phyloP scores from a whole-genome alignment of 2,888 invertebrate genomes.

The Prosapia bicincta region DNA sequence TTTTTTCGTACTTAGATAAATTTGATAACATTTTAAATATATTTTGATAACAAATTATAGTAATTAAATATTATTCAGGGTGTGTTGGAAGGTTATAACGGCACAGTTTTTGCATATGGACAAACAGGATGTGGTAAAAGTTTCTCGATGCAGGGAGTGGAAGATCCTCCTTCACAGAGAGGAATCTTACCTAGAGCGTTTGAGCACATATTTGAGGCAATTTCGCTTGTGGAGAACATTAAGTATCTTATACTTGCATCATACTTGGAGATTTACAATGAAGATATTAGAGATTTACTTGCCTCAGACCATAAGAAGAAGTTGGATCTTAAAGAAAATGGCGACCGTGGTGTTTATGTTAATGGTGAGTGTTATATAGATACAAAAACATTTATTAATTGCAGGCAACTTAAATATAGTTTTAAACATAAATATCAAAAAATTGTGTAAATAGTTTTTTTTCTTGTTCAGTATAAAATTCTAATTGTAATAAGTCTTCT shows the following conservation, averaged over 20 bases:
- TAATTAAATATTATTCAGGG: too few relatives aligned
- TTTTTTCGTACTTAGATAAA: too few relatives aligned
- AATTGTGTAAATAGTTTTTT: too few relatives aligned
- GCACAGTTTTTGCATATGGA: slow-evolving; percentile 90
- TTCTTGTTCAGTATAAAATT: too few relatives aligned
- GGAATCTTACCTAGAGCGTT: slow-evolving; percentile 76
- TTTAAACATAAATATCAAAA: too few relatives aligned
- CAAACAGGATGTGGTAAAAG: slow-evolving; percentile 92
- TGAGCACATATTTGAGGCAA: slow-evolving; percentile 86
- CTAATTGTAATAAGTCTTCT: too few relatives aligned
- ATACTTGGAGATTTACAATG: slow-evolving; percentile 82
- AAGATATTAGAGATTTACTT: slow-evolving; percentile 69
- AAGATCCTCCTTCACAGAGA: slow-evolving; percentile 47
- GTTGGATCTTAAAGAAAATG: slow-evolving; percentile 64
- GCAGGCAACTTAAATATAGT: too few relatives aligned
- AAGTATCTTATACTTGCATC: slow-evolving; percentile 75
- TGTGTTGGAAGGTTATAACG: slow-evolving; percentile 88
- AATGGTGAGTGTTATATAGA: slow-evolving; percentile 48
- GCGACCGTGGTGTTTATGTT: slow-evolving; percentile 62
- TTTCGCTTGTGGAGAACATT: slow-evolving; percentile 63
- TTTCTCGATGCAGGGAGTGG: slow-evolving; percentile 80
- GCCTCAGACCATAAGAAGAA: slow-evolving; percentile 56
- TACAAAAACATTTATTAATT: too few relatives aligned
- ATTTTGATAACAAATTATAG: too few relatives aligned
- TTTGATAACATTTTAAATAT: too few relatives aligned